Evolutionary conservation across 2,113 vertebrate species (phyloP), one percentile per base, ranked within the genome.

Genomic region (Protomyctophum bolini): DNA sequence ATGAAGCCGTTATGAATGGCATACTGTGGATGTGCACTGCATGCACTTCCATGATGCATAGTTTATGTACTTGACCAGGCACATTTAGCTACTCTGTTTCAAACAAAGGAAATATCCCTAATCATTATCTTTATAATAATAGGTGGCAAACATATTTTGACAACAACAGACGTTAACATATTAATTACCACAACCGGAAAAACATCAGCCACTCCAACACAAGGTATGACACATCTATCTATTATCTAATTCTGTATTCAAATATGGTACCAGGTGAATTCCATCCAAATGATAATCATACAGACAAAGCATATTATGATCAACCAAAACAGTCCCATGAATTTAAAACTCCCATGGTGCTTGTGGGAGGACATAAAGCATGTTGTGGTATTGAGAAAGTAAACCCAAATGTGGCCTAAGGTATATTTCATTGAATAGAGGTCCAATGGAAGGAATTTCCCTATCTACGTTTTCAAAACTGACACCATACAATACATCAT

Each of bases 161-260:
- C 62, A 72, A 4, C n/a, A 8, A 57, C 21, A 21, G 21, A 21
- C 21, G 21, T 1, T 21, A 21, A 8, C n/a, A 48, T 33, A 11
- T 29, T 9, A 48, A 33, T 45, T 29, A 11, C 74, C 3, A 46
- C 73, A 48, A 0, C 74, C 48, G 46, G 2, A n/a, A 55, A 15
- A 47, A 58, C 46, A 7, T 11, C 80, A 14, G 4, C 9, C 4
- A 41, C 77, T 66, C n/a, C 67, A 28, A 50, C 29, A 58, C 21
- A 6, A 84, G 81, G 86, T 90, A 85, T 21, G 14, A 12, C 63
- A 41, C 41, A 7, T 21, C 21, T 6, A 3, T n/a, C 5, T 57
- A 21, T 21, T 21, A 21, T 21, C 21, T 21, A 56, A 56, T 14
- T 28, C 6, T 6, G 5, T 21, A 57, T 15, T 57, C 12, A 21